Evolutionary conservation across 2,888 invertebrate genomes (phyloP).

Genomic region (Galeruca laticollis): DNA sequence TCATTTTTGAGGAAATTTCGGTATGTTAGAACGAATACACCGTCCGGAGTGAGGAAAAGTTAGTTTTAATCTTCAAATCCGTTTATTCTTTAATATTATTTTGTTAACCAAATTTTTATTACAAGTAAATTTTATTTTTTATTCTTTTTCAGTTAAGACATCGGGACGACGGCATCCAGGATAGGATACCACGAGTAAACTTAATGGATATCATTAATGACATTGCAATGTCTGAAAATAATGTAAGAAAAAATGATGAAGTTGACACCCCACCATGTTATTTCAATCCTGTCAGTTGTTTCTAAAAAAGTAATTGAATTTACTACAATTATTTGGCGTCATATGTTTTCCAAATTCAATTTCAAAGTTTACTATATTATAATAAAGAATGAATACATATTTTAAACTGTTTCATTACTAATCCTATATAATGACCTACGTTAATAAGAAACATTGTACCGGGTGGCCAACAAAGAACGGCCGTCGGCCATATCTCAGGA

Average conservation of each 20-base stretch:
- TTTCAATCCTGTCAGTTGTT: conserved; percentile 31
- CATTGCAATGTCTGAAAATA: conserved; percentile 4
- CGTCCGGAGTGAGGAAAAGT: too few species aligned
- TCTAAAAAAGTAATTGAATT: conserved; percentile 26
- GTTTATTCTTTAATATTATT: neutral
- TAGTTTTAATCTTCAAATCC: too few species aligned
- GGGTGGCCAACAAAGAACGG: too few species aligned
- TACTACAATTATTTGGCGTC: neutral
- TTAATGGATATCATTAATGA: conserved; percentile 18
- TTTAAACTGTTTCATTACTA: neutral
- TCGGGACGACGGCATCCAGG: conserved; percentile 5
- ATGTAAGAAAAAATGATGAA: conserved; percentile 7
- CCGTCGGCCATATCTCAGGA: too few species aligned
- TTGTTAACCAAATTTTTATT: neutral
- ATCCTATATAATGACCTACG: neutral
- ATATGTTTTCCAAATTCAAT: neutral
- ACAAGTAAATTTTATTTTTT: neutral
- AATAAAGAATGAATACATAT: neutral
- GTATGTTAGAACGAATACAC: too few species aligned
- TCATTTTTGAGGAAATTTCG: too few species aligned
- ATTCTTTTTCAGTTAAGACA: conserved; percentile 19
- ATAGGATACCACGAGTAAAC: neutral
- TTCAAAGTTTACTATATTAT: conserved; percentile 1
- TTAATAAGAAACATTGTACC: too few species aligned
- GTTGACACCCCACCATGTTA: conserved; percentile 12